Percentiles rank a stretch among this genome's conserved stretches.
Conservation (phyloP, 1,140 invertebrate species). For the Drosophila prosaltans region DNA sequence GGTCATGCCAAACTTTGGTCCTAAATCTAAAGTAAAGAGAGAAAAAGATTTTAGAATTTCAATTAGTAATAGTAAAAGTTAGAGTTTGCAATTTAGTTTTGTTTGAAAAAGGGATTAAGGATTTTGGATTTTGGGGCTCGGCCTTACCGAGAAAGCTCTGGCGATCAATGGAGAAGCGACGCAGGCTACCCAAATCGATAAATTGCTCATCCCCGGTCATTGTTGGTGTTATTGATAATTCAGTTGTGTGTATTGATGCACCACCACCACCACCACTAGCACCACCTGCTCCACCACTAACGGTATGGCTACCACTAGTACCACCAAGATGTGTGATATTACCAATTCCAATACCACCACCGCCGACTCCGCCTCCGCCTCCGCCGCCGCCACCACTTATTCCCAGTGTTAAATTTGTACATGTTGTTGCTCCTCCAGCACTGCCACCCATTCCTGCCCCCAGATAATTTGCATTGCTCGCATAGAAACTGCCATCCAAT, state of each 20-base stretch:
- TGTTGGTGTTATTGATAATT: constrained; percentile 79
- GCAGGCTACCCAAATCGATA: constrained; percentile 81
- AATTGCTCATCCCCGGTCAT: constrained; percentile 77
- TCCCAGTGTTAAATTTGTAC: constrained; percentile 63
- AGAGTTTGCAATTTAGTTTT: neutral
- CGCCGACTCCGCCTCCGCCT: constrained; percentile 30
- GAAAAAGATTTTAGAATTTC: neutral
- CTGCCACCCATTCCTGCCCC: constrained; percentile 69
- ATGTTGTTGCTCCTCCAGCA: constrained; percentile 65
- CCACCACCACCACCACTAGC: constrained; percentile 29
- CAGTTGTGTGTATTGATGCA: constrained; percentile 72
- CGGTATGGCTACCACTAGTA: constrained; percentile 2
- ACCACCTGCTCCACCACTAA: constrained; percentile 2
- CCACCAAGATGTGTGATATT: constrained; percentile 25
- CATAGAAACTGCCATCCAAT: constrained; percentile 76
- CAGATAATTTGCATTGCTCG: constrained; percentile 72
- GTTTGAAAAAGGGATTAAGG: too few relatives aligned
- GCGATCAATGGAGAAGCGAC: constrained; percentile 82
- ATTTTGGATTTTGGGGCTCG: constrained; percentile 19
- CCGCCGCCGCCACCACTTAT: constrained; percentile 23
- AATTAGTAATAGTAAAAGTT: neutral
- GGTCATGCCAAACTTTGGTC: constrained; percentile 87
- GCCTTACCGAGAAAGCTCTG: constrained; percentile 82
- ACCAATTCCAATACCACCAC: constrained; percentile 11
- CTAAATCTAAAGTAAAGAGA: constrained; percentile 84